Conservation (phyloP, 2,797 vertebrate genomes). For the Capromys pilorides region DNA sequence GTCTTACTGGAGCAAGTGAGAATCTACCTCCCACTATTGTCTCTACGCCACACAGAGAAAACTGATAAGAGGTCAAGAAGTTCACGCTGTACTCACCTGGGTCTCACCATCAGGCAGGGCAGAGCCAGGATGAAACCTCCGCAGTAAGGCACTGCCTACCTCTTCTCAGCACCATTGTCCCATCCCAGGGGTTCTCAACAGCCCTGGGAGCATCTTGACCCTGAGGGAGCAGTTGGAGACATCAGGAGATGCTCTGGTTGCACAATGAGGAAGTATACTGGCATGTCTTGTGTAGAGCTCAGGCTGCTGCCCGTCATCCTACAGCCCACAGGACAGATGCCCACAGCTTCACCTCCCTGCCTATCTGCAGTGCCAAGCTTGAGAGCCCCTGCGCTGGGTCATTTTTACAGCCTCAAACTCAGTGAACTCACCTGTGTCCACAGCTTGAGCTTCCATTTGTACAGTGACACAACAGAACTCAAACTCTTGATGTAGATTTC, state of each 20-base stretch:
- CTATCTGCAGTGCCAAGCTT: accelerated
- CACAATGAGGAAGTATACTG: neutral
- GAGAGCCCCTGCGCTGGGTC: neutral
- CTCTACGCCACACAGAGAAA: neutral
- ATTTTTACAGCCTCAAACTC: neutral
- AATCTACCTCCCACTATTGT: accelerated
- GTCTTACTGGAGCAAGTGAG: neutral
- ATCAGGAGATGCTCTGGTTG: neutral
- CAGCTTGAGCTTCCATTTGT: neutral
- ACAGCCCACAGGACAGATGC: neutral
- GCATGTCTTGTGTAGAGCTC: neutral
- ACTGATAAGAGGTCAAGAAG: neutral
- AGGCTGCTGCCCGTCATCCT: neutral
- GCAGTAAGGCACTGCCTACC: accelerated
- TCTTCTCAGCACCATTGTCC: neutral
- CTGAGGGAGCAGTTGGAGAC: neutral
- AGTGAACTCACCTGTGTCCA: neutral
- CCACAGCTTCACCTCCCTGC: neutral
- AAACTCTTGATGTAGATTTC: neutral
- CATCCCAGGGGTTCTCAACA: neutral
- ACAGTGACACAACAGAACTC: neutral
- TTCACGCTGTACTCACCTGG: neutral
- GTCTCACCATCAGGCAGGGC: neutral
- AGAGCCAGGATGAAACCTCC: neutral
- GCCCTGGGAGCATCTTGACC: neutral